Percentiles rank a stretch among this genome's conserved stretches.
phyloP scores from a whole-genome alignment of 2,888 invertebrate genomes.

The Dasypogon diadema region DNA sequence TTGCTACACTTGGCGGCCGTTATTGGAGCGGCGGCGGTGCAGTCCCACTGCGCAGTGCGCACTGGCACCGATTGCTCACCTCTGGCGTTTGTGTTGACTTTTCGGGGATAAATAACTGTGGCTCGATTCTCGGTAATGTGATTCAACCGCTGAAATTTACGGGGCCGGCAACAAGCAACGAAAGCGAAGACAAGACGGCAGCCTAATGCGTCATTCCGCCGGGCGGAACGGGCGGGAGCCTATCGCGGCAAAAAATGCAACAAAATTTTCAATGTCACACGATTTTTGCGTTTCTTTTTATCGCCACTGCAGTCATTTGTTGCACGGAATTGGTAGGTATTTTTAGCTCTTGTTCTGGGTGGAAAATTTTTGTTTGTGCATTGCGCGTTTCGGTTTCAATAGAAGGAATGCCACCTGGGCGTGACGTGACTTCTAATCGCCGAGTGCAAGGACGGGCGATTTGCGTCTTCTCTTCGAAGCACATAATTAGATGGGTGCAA shows the following conservation, averaged over 20 bases:
- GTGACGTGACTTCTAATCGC: no score
- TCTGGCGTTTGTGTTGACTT: neutral
- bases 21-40: neutral
- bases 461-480: no score
- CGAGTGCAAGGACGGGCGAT: no score
- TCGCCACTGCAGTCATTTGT: slow-evolving; percentile 9
- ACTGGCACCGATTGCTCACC: neutral
- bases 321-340: slow-evolving; percentile 4
- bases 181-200: slow-evolving; percentile 8
- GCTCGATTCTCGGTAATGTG: slow-evolving; percentile 27
- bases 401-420: no score
- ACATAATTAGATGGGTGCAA: no score
- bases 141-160: slow-evolving; percentile 30
- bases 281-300: slow-evolving; percentile 17
- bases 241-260: slow-evolving; percentile 24
- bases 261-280: slow-evolving; percentile 46
- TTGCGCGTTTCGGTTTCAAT: no score
- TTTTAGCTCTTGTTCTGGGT: neutral
- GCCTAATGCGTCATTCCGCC: neutral
- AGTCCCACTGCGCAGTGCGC: slow-evolving; percentile 27
- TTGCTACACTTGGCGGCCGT: neutral
- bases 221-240: neutral
- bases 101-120: neutral
- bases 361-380: slow-evolving; percentile 5
- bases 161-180: slow-evolving; percentile 3